Evolutionary conservation across 1,140 invertebrate species (phyloP), one percentile per base, ranked within the genome.

Genomic region (Solen grandis): DNA sequence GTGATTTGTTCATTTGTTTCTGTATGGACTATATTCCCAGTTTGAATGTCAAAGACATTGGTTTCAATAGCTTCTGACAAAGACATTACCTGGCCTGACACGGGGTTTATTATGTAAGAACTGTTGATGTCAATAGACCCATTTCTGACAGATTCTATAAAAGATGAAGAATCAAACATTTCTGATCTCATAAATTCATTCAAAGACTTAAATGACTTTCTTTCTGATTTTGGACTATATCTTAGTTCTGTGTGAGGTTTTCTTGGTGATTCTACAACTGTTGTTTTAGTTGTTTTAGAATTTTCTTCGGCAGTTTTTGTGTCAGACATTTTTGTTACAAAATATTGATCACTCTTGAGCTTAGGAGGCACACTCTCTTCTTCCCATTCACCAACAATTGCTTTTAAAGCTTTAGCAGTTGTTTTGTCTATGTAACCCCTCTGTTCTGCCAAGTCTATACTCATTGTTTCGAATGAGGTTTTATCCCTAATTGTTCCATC

Each of bases 31-130:
- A 97, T 81, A 95, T 94, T 95, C 29, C 95, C 95, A n/a, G 95
- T 95, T 62, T 94, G 93, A 0, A 95, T 94, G 90, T 98, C 96
- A 88, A 96, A 96, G 63, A 96, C 95, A 25, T 96, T 96, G 91
- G 96, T 95, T 82, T 95, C 96, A 13, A 98, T 95, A 0, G 96
- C 96, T 91, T 97, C 96, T 0, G 96, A 96, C 19, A 98, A 93
- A 66, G 96, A 95, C 0, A 98, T 85, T 2, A 94, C 89, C 82
- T 96, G 87, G 65, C 87, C 86, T 63, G 82, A 85, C 57, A 85
- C 84, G 13, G 90, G 88, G 83, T 91, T 87, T 33, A 89, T 68
- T 19, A 90, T 65, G 41, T 76, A 82, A 14, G 89, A 90, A 35
- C 77, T 78, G 33, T 84, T 80, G n/a, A 84, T 80, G 77, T 90